Evolutionary conservation across 2,888 invertebrate genomes (phyloP).

Genomic region (Tipula lateralis): DNA sequence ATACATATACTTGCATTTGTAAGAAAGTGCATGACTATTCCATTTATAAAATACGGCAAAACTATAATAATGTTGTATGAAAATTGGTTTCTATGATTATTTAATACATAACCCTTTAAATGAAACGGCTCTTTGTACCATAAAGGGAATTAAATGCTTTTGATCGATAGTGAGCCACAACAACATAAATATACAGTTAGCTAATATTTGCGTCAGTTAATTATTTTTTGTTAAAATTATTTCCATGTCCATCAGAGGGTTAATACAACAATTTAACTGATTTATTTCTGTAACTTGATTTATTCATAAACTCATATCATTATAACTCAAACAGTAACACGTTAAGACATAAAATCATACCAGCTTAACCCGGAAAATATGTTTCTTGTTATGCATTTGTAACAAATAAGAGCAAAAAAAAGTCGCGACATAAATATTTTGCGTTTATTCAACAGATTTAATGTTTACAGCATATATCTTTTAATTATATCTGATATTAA

Average conservation of each 20-base stretch:
- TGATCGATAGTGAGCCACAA: no score
- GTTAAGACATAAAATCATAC: neutral
- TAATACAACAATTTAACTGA: neutral
- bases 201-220: no score
- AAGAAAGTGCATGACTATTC: neutral
- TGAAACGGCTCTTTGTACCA: neutral
- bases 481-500: conserved; percentile 24
- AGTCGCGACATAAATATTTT: conserved; percentile 5
- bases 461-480: neutral
- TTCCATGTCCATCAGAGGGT: neutral
- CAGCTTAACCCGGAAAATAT: neutral
- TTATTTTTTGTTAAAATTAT: no score
- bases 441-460: neutral
- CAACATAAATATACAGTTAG: no score
- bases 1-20: no score
- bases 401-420: neutral
- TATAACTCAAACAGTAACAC: neutral
- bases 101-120: neutral
- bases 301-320: neutral
- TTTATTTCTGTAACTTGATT: neutral
- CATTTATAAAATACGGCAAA: neutral
- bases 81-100: neutral
- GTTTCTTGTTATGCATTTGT: neutral
- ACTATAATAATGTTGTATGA: neutral
- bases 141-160: no score